Percentiles rank a stretch among this genome's conserved stretches.
These are phyloP conservation scores for Scolopax bukidnonensis DNA, from an alignment of 2,797 vertebrate genomes.

Conservation along the genomic window DNA sequence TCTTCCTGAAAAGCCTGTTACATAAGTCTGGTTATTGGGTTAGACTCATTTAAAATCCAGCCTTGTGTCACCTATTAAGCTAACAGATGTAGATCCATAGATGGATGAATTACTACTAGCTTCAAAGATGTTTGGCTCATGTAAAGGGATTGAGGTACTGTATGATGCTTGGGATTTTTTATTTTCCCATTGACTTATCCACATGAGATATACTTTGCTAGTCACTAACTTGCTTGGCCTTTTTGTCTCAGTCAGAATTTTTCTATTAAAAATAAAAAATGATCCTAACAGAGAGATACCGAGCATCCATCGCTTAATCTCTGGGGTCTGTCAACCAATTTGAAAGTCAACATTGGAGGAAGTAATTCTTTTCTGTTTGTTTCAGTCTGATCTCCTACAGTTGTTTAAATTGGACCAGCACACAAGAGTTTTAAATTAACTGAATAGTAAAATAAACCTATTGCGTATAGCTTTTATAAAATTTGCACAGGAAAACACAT, in stretches of 20 bases:
- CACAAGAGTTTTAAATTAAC: constrained; percentile 56
- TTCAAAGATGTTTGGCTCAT: constrained; percentile 12
- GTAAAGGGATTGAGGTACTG: background rate
- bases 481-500: background rate
- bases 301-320: constrained; percentile 69
- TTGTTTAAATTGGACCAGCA: constrained; percentile 71
- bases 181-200: constrained; percentile 43
- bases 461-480: background rate
- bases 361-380: constrained; percentile 66
- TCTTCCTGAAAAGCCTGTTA: constrained; percentile 42
- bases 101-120: constrained; percentile 43
- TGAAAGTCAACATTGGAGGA: constrained; percentile 71
- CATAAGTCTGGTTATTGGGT: constrained; percentile 30
- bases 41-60: constrained; percentile 52
- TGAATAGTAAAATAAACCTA: constrained; percentile 35
- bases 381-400: constrained; percentile 67
- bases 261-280: constrained; percentile 77
- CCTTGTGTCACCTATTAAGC: constrained; percentile 52
- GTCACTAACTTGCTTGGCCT: constrained; percentile 36
- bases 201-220: constrained; percentile 64
- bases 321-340: constrained; percentile 69
- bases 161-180: constrained; percentile 7
- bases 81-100: constrained; percentile 47
- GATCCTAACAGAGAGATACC: constrained; percentile 63
- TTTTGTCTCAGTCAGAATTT: constrained; percentile 73